Evolutionary conservation across 2,888 invertebrate genomes (phyloP).

Genomic region (Luperina nickerlii): DNA sequence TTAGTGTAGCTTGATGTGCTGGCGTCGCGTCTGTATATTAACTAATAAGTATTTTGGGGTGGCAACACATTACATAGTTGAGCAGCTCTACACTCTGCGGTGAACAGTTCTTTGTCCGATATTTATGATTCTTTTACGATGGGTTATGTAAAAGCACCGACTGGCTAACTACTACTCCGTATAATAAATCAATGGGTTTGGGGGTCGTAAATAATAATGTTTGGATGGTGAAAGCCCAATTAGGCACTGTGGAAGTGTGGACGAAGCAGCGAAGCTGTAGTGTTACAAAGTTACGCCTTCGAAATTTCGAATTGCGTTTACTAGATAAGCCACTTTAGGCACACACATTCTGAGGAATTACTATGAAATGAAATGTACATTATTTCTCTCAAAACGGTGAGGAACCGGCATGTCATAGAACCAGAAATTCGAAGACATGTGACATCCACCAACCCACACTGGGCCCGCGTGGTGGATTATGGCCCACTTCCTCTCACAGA

Average conservation of each 20-base stretch:
- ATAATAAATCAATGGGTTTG: slow-evolving; percentile 55
- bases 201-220: slow-evolving; percentile 54
- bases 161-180: slow-evolving; percentile 27
- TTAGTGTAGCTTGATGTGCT: no score
- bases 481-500: no score
- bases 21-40: background rate
- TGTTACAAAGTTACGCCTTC: slow-evolving; percentile 19
- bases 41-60: slow-evolving; percentile 30
- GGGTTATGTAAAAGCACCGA: slow-evolving; percentile 40
- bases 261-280: background rate
- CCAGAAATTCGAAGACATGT: no score
- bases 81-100: slow-evolving; percentile 11
- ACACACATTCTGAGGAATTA: background rate
- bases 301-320: slow-evolving; percentile 9
- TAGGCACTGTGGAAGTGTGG: slow-evolving; percentile 1
- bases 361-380: background rate
- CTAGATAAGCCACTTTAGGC: background rate
- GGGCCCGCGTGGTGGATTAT: no score
- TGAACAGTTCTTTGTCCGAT: slow-evolving; percentile 43
- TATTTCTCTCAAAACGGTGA: no score
- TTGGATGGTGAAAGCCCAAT: slow-evolving; percentile 54
- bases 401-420: no score
- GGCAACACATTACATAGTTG: slow-evolving; percentile 26
- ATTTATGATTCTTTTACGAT: slow-evolving; percentile 60
- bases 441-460: no score